phyloP scores from a whole-genome alignment of 2,113 vertebrate species.

The Marmota monax region DNA sequence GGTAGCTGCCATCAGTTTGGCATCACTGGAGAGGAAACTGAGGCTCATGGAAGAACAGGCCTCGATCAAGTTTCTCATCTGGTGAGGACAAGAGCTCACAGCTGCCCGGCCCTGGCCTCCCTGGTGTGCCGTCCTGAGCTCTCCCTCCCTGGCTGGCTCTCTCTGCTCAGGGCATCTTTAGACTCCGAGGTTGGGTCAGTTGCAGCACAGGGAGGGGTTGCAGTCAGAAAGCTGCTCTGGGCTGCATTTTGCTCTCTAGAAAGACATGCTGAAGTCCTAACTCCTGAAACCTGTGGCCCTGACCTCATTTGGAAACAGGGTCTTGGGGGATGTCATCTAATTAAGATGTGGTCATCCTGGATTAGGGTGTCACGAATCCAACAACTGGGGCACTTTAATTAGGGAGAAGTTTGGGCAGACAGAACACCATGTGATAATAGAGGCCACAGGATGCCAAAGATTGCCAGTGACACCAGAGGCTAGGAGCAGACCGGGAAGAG shows the following conservation, averaged over 20 bases:
- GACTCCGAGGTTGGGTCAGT: neutral
- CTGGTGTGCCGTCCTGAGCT: neutral
- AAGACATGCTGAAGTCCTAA: neutral
- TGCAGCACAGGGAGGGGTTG: neutral
- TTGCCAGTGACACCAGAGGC: neutral
- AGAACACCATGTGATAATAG: neutral
- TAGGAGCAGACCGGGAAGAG: neutral
- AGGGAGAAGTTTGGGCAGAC: neutral
- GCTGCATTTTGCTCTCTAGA: too few species aligned
- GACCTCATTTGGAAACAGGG: neutral
- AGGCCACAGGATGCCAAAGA: neutral
- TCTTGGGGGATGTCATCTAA: neutral
- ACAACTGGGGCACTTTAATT: neutral
- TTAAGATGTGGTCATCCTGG: neutral
- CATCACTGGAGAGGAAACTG: neutral
- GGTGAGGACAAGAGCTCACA: too few species aligned
- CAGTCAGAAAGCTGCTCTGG: neutral
- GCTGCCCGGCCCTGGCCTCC: fast-evolving
- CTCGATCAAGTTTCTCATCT: neutral
- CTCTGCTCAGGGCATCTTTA: neutral
- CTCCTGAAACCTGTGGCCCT: too few species aligned
- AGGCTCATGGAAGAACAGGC: neutral
- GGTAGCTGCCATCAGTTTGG: neutral
- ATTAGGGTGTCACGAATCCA: neutral
- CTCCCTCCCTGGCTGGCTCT: neutral